Conservation (phyloP, 2,113 vertebrate genomes). For the Rhagologus leucostigma region DNA sequence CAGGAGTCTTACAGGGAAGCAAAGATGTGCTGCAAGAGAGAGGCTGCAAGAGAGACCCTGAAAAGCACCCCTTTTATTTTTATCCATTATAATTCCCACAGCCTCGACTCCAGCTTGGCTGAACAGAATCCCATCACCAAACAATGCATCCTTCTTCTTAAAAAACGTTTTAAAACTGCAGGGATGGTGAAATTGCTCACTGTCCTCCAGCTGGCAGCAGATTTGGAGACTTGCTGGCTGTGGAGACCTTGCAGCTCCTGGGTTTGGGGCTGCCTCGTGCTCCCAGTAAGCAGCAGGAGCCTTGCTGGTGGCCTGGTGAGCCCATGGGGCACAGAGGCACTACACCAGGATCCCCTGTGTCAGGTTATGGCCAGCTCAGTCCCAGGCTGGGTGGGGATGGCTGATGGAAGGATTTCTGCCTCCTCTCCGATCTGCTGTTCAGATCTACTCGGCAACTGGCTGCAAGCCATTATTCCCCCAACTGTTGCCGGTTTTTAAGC, state of each 20-base stretch:
- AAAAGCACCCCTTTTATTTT: background rate
- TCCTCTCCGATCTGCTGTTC: background rate
- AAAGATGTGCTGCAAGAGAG: background rate
- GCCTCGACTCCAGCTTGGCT: background rate
- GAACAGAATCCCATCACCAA: background rate
- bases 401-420: background rate
- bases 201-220: background rate
- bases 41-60: background rate
- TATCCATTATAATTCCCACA: background rate
- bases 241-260: background rate
- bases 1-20: background rate
- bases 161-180: background rate
- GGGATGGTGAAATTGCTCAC: background rate
- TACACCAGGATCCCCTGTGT: accelerated
- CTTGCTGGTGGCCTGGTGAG: background rate
- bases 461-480: background rate
- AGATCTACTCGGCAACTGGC: background rate
- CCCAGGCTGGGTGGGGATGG: accelerated
- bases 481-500: slow-evolving; percentile 42
- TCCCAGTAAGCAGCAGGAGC: background rate
- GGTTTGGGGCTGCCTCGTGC: background rate
- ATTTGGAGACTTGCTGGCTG: background rate
- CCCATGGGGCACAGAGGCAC: background rate
- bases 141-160: background rate
- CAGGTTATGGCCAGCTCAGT: background rate